These are phyloP conservation scores for Magallana angulata DNA, from an alignment of 1,140 invertebrate genomes.

Conservation along the genomic window DNA sequence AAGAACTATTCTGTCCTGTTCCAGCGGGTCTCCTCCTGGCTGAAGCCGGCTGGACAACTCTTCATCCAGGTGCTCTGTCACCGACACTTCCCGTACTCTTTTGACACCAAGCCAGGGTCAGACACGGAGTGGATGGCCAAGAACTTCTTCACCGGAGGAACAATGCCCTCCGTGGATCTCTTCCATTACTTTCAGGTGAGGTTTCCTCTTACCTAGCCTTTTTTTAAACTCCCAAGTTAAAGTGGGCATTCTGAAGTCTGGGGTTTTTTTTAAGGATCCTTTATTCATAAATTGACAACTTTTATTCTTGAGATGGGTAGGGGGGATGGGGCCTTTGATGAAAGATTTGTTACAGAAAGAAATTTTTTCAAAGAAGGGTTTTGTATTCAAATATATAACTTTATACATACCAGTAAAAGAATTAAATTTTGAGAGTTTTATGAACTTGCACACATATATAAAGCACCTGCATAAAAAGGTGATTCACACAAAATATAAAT, in stretches of 20 bases:
- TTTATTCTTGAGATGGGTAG: no score
- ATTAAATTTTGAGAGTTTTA: no score
- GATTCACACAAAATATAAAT: no score
- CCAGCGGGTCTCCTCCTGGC: conserved; percentile 71
- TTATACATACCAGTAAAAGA: background rate
- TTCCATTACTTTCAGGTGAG: conserved; percentile 73
- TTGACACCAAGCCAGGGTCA: conserved; percentile 72
- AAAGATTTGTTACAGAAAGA: no score
- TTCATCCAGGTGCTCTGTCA: conserved; percentile 75
- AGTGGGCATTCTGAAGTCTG: background rate
- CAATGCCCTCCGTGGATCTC: conserved; percentile 74
- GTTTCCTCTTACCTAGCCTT: background rate
- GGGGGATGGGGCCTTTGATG: no score
- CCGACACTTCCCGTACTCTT: conserved; percentile 68
- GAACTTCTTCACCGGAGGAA: conserved; percentile 76
- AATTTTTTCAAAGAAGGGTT: background rate
- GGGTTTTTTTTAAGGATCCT: background rate
- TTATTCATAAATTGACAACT: background rate
- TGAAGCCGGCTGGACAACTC: conserved; percentile 71
- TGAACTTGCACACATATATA: no score
- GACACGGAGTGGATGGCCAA: conserved; percentile 77
- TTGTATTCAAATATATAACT: background rate
- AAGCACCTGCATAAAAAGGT: no score
- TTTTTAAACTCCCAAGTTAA: background rate
- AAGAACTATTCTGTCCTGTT: conserved; percentile 73